Evolutionary conservation across 30 jellyfish, hydroid and myxozoan genomes (phyloP), one percentile per base, ranked within the genome.

Genomic region (Catostylus mosaicus): DNA sequence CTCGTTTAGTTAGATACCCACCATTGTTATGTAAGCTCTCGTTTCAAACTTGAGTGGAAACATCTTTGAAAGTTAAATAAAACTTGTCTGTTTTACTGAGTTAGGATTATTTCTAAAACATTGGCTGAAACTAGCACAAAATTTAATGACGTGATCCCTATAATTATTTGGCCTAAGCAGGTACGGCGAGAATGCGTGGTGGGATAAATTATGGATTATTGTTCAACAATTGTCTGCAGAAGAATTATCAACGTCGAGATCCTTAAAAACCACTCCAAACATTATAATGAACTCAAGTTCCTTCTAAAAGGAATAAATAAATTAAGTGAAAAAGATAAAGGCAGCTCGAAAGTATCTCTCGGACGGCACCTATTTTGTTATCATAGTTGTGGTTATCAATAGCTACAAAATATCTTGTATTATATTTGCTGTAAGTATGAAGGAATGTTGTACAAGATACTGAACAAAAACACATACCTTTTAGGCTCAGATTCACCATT

Each of bases 301-400:
- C 56, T 43, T 43, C 56, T 16, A 43, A 43, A 16, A 43, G 56
- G 56, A 43, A 43, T 16, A 43, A n/a, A n/a, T n/a, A n/a, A n/a
- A n/a, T n/a, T n/a, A n/a, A n/a, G 8, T 43, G 16, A 43, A 43
- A 8, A 43, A 43, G 56, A 16, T 6, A 43, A 8, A 43, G 16
- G 56, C 56, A 43, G 78, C 30, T 30, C 59, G 56, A 20, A 67
- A 30, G 82, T 43, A 29, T 36, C 16, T 7, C 19, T 40, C 48
- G 9, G 76, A 50, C 64, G 86, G 86, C 65, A 63, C 75, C 75
- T 48, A 46, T 52, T 75, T 54, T 75, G 76, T 75, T 75, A 30
- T 75, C 86, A 56, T 51, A 56, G 75, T 75, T 73, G 84, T 52
- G 84, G 84, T 73, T 59, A 75, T 75, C 60, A 75, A 38, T 75